Evolutionary conservation across 1,140 invertebrate species (phyloP).

Genomic region (Orius laevigatus): DNA sequence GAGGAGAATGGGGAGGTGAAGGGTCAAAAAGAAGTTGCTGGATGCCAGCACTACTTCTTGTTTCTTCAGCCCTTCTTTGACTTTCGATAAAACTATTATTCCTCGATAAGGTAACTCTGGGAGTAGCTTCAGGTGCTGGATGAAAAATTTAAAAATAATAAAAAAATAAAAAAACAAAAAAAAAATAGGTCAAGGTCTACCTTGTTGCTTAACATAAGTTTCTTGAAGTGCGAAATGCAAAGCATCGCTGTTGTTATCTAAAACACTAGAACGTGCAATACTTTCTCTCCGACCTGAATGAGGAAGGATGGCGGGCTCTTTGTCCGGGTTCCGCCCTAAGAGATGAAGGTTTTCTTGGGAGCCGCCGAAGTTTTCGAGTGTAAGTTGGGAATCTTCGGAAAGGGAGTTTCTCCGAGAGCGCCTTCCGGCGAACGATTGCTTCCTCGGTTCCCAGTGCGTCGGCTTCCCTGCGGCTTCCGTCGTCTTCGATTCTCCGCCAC

Average conservation of each 20-base stretch:
- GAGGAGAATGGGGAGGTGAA: slow-evolving; percentile 1
- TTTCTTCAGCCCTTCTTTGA: slow-evolving; percentile 16
- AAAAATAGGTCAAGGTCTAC: not conserved
- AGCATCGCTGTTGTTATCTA: slow-evolving; percentile 17
- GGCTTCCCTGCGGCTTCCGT: slow-evolving; percentile 52
- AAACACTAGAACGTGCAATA: slow-evolving; percentile 13
- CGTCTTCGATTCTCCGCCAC: slow-evolving; percentile 34
- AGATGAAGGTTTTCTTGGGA: slow-evolving; percentile 43
- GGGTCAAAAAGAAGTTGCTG: slow-evolving; percentile 20
- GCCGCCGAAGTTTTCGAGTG: slow-evolving; percentile 78
- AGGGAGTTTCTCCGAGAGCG: slow-evolving; percentile 68
- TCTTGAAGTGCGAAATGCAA: slow-evolving; percentile 17
- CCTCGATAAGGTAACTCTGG: slow-evolving; percentile 9
- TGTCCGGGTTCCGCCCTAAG: slow-evolving; percentile 55
- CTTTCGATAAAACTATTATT: slow-evolving; percentile 17
- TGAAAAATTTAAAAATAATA: not conserved
- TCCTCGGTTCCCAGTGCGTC: slow-evolving; percentile 64
- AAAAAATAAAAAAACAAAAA: slow-evolving; percentile 1
- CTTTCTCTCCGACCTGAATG: slow-evolving; percentile 23
- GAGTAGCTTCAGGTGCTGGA: slow-evolving; percentile 9
- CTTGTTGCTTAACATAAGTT: slow-evolving; percentile 7
- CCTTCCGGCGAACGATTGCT: slow-evolving; percentile 53
- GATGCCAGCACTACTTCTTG: slow-evolving; percentile 20
- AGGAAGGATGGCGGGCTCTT: slow-evolving; percentile 38
- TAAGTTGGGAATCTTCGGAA: slow-evolving; percentile 71